A percentile compares a stretch with the other conserved stretches of the same genome.
Conservation (phyloP, 1,140 invertebrate genomes). For the Lineus longissimus region DNA sequence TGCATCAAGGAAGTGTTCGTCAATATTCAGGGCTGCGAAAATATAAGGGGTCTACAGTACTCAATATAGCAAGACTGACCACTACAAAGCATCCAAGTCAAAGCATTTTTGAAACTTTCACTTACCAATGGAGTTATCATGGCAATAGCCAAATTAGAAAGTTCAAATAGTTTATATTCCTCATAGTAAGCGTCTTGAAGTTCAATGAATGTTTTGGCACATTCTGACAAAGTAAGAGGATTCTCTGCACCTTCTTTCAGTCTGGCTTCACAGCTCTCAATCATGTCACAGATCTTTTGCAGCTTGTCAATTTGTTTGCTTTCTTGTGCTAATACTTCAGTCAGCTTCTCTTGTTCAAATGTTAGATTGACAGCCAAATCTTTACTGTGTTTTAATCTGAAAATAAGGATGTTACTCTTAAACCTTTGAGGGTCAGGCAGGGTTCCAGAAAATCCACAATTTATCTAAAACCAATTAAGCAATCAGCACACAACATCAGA, state of each 20-base stretch:
- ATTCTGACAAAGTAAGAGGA: constrained; percentile 66
- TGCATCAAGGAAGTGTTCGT: too few species aligned
- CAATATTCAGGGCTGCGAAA: too few species aligned
- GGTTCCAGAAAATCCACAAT: not conserved
- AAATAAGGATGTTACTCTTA: constrained; percentile 11
- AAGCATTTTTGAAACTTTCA: not conserved
- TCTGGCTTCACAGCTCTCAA: constrained; percentile 59
- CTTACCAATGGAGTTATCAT: constrained; percentile 54
- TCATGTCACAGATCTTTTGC: constrained; percentile 65
- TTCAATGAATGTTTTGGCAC: constrained; percentile 69
- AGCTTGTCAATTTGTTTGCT: constrained; percentile 70
- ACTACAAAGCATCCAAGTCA: too few species aligned
- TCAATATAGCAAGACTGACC: too few species aligned
- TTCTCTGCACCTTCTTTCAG: constrained; percentile 32
- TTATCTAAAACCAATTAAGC: too few species aligned
- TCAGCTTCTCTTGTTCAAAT: constrained; percentile 71
- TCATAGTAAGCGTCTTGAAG: constrained; percentile 63
- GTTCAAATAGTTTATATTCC: constrained; percentile 58
- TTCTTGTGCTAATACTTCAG: constrained; percentile 70
- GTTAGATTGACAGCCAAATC: constrained; percentile 76
- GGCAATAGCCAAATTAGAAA: constrained; percentile 54
- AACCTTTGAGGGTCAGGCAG: not conserved
- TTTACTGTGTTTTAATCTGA: constrained; percentile 64
- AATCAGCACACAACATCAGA: too few species aligned
- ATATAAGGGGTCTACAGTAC: too few species aligned